Conservation (phyloP, 2,797 vertebrate species). For the Apogon talboti region DNA sequence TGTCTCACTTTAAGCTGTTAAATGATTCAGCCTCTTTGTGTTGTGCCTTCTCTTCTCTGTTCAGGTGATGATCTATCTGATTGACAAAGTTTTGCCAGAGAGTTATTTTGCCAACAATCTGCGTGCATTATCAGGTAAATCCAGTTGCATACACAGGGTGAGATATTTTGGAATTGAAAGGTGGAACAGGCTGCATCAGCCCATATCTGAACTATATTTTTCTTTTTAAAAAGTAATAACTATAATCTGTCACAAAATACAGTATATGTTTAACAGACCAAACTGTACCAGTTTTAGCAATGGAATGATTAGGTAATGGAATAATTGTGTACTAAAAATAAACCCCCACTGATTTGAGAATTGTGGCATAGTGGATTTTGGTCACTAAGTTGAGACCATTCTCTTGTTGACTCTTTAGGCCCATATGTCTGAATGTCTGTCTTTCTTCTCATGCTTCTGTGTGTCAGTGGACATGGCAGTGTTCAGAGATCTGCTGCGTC, state of each 20-base stretch:
- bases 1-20: background rate
- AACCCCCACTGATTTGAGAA: no score
- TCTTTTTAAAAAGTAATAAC: background rate
- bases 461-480: conserved; percentile 95
- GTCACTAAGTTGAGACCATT: no score
- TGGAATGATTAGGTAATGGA: no score
- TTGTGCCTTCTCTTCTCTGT: conserved; percentile 8
- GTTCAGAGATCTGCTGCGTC: conserved; percentile 94
- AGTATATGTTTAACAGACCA: no score
- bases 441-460: background rate
- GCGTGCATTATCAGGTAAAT: conserved; percentile 88
- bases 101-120: conserved; percentile 99
- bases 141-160: background rate
- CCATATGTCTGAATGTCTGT: no score
- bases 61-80: conserved; percentile 99
- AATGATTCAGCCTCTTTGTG: background rate
- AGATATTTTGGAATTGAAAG: background rate
- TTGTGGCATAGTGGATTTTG: no score
- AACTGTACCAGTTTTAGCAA: no score
- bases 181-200: background rate
- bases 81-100: conserved; percentile 98
- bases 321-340: no score
- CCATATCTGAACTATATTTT: background rate
- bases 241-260: background rate
- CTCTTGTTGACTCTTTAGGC: background rate